These are phyloP conservation scores for Notothenia rossii DNA, from an alignment of 2,113 vertebrate genomes.

Conservation along the genomic window DNA sequence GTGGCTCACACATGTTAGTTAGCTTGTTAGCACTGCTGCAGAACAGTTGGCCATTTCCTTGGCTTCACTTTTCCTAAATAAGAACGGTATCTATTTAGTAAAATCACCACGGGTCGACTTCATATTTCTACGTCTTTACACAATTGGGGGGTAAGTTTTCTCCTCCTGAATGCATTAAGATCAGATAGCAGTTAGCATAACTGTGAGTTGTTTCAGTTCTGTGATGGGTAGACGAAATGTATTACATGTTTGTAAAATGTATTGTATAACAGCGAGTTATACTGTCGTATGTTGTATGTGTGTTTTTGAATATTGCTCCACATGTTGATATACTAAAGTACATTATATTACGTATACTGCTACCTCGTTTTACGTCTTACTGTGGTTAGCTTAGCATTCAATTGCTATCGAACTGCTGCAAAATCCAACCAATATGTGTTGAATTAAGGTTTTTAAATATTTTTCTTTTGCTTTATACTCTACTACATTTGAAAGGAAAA, in stretches of 20 bases:
- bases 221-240: neutral
- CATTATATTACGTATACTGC: neutral
- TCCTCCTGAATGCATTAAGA: neutral
- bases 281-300: neutral
- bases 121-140: neutral
- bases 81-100: neutral
- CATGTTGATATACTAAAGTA: neutral
- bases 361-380: neutral
- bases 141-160: constrained; percentile 38
- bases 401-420: neutral
- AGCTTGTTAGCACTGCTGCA: constrained; percentile 35
- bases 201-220: neutral
- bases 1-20: constrained; percentile 64
- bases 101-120: rapidly evolving
- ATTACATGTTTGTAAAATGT: neutral
- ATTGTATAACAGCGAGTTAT: neutral
- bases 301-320: rapidly evolving
- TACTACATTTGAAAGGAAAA: no score
- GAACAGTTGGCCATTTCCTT: neutral
- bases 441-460: no score
- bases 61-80: neutral
- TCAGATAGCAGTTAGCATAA: constrained; percentile 33
- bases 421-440: neutral
- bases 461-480: no score
- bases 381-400: constrained; percentile 8